Percentiles rank a stretch among this genome's conserved stretches.
Evolutionary conservation across 1,140 invertebrate species (phyloP).

Genomic region (Ips typographus): DNA sequence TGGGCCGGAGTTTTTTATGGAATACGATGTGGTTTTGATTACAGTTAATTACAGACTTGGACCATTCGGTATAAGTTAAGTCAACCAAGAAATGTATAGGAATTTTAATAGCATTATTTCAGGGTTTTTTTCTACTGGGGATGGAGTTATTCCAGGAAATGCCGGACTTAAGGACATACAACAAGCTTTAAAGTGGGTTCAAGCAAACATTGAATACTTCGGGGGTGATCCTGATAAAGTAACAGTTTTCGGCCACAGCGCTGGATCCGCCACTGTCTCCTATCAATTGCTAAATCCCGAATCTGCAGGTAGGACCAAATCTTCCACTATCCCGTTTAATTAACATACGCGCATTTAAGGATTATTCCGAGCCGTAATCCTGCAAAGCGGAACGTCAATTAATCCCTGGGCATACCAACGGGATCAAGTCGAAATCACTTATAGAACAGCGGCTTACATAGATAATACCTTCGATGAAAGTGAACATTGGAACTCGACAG

Average conservation of each 20-base stretch:
- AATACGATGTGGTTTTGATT: constrained; percentile 17
- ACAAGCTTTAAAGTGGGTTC: constrained; percentile 28
- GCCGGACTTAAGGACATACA: constrained; percentile 26
- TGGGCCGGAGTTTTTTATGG: constrained; percentile 29
- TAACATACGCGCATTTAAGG: not conserved
- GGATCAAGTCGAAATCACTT: constrained; percentile 16
- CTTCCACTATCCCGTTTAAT: not conserved
- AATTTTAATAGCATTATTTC: not conserved
- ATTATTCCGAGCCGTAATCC: constrained; percentile 22
- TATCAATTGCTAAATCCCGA: constrained; percentile 23
- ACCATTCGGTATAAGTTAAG: constrained; percentile 5
- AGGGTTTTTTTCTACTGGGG: constrained; percentile 22
- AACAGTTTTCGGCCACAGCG: constrained; percentile 26
- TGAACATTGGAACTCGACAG: constrained; percentile 4
- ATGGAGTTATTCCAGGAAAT: constrained; percentile 22
- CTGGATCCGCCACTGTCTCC: constrained; percentile 10
- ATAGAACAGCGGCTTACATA: constrained; percentile 5
- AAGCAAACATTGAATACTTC: constrained; percentile 25
- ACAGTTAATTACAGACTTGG: constrained; percentile 24
- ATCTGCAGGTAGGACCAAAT: constrained; percentile 11
- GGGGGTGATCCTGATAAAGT: constrained; percentile 26
- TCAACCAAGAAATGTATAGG: not conserved
- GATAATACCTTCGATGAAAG: constrained; percentile 11
- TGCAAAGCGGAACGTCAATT: constrained; percentile 32
- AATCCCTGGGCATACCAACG: constrained; percentile 27